Evolutionary conservation across 1,140 invertebrate genomes (phyloP), one percentile per base, ranked within the genome.

Genomic region (Holotrichia oblita): DNA sequence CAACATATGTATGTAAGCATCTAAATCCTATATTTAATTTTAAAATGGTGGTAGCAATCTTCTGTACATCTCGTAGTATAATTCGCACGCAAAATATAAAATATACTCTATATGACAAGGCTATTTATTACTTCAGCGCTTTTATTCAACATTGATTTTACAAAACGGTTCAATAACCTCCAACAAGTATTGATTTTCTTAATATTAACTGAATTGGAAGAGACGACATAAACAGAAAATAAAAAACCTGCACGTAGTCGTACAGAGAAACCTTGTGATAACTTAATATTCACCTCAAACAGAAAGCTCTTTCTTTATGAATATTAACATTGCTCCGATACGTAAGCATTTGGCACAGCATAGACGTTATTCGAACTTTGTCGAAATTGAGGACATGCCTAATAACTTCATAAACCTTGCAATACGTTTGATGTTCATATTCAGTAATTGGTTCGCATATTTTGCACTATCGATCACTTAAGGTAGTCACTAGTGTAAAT

Each of bases 81-180:
- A 10, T 69, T 69, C 61, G 22, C 22, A 69, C 27, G 61, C 22
- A 2, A 69, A 24, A 69, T 22, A 34, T 69, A 34, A 27, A 69
- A 34, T 69, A 69, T 3, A 9, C 42, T 44, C 8, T 55, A 55
- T 27, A 69, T 69, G 61, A 24, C 61, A 69, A 69, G 3, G 61
- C 20, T 27, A 27, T 69, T 69, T 69, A 69, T 69, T 69, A 69
- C 61, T 34, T 22, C 24, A 27, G 27, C 22, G 61, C 61, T 69
- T 69, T 69, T 69, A 69, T 69, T 69, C 61, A 69, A 69, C 61
- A 69, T 69, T 69, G 61, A 69, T 69, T 69, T 69, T 69, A 69
- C 27, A 69, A 69, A 69, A 69, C 61, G 22, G 61, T 69, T 69
- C 61, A 69, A 69, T 69, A 69, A 69, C 61, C 61, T 69, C 61